Conservation (phyloP, 53 echinoderm and acorn worm genomes). For the Henricia sp. region DNA sequence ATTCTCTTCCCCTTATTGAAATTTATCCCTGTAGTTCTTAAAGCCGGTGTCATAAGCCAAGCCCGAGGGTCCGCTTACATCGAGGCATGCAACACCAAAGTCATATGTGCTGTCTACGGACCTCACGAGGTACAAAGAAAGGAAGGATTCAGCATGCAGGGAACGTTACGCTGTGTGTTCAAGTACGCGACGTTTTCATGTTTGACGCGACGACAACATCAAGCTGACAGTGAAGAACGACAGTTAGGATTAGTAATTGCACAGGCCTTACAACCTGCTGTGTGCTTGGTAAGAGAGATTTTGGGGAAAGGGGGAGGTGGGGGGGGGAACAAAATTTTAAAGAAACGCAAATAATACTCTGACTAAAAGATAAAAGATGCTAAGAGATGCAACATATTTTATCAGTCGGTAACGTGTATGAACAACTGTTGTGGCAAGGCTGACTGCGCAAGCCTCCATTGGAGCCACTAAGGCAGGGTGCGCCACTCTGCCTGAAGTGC, state of each 20-base stretch:
- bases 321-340: not conserved
- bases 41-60: conserved; percentile 89
- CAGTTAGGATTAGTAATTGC: conserved; percentile 80
- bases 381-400: no score
- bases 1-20: no score
- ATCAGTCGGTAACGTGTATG: no score
- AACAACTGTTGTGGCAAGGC: no score
- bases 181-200: conserved; percentile 97
- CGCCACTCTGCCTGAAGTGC: no score
- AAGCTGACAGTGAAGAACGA: conserved; percentile 68
- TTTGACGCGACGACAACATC: conserved; percentile 65
- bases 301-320: not conserved
- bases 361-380: no score
- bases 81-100: conserved; percentile 87
- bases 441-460: no score
- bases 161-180: conserved; percentile 85
- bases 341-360: no score
- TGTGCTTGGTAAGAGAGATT: conserved; percentile 85
- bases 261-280: conserved; percentile 90
- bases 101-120: conserved; percentile 97
- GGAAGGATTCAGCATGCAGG: conserved; percentile 93
- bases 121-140: conserved; percentile 81
- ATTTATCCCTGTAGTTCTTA: conserved; percentile 75
- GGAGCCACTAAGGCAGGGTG: no score
- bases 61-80: conserved; percentile 96